Percentiles rank a stretch among this genome's conserved stretches.
Conservation (phyloP, 2,797 vertebrate species). For the Cetoscarus ocellatus region DNA sequence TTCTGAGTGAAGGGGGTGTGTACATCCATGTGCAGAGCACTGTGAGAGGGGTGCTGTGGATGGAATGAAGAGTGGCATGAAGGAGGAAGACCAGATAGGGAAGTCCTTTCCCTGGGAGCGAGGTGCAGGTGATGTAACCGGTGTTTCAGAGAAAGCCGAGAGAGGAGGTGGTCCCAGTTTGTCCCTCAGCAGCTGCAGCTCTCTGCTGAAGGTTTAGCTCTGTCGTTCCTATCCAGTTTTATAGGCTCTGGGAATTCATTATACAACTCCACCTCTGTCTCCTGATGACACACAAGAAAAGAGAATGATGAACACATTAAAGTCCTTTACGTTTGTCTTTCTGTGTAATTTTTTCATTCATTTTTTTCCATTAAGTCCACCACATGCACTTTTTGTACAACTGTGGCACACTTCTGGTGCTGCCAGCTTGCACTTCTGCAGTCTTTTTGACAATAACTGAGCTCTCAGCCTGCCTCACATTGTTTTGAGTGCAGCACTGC, state of each 20-base stretch:
- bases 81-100: conserved; percentile 75
- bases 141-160: conserved; percentile 69
- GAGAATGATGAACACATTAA: not conserved
- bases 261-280: conserved; percentile 95
- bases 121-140: conserved; percentile 65
- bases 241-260: conserved; percentile 95
- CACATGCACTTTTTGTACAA: too few relatives aligned
- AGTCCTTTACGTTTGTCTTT: too few relatives aligned
- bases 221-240: conserved; percentile 93
- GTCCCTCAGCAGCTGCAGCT: conserved; percentile 93
- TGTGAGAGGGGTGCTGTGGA: conserved; percentile 50
- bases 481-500: too few relatives aligned
- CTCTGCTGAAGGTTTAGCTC: conserved; percentile 90
- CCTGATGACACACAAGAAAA: conserved; percentile 72
- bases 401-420: too few relatives aligned
- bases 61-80: conserved; percentile 59
- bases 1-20: not conserved
- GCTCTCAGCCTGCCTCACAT: too few relatives aligned
- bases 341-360: too few relatives aligned
- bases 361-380: too few relatives aligned
- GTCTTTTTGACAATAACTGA: too few relatives aligned
- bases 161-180: conserved; percentile 71
- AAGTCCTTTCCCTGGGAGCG: conserved; percentile 58
- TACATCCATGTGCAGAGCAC: conserved; percentile 67
- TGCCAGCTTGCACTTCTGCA: too few relatives aligned